Conservation (phyloP, 92 coral and sea anemone genomes). For the Zoanthus sociatus region DNA sequence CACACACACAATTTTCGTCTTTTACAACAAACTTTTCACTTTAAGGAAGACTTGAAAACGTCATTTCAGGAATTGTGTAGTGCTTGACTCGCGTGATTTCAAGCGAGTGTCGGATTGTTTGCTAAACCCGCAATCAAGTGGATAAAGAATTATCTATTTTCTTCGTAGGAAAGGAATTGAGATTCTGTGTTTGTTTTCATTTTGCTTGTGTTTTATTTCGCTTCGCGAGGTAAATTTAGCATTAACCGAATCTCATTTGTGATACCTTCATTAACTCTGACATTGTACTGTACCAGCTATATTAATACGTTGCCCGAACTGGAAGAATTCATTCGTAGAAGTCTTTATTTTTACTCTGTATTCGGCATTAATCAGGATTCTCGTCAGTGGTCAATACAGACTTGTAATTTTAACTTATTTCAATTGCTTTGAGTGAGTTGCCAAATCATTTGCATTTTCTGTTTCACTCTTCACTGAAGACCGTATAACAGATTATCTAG, state of each 20-base stretch:
- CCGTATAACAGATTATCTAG: no score
- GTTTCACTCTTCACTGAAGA: no score
- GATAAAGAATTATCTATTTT: neutral
- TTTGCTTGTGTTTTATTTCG: neutral
- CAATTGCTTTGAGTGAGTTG: neutral
- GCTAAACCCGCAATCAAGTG: neutral
- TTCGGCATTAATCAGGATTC: neutral
- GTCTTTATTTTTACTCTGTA: neutral
- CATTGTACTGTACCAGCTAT: neutral
- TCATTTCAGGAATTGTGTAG: neutral
- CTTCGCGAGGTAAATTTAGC: neutral
- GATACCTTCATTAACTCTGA: neutral
- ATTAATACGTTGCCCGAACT: neutral
- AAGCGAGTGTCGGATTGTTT: neutral
- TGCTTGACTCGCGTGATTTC: conserved; percentile 3
- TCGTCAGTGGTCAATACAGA: neutral
- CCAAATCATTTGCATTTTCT: no score
- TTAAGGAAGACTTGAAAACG: neutral
- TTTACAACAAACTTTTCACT: neutral
- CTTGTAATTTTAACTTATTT: neutral
- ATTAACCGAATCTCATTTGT: neutral
- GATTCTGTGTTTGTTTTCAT: neutral
- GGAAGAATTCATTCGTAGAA: neutral
- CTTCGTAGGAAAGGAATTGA: neutral
- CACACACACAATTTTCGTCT: neutral